Conservation (phyloP, 2,113 vertebrate species). For the Calcarius ornatus region DNA sequence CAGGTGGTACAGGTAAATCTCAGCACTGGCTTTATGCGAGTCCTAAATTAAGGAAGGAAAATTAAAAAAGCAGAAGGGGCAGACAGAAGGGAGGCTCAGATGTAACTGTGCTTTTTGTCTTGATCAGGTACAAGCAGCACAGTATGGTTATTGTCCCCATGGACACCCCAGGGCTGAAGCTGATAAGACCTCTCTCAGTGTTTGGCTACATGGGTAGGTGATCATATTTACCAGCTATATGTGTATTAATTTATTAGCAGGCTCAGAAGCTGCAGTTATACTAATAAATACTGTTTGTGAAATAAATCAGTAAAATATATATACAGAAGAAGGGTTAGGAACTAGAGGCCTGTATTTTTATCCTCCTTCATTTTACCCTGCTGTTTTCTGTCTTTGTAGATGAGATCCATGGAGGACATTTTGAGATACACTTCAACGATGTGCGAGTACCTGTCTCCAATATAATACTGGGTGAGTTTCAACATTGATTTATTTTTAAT, state of each 20-base stretch:
- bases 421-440: constrained; percentile 88
- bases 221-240: background rate
- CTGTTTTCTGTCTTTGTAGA: constrained; percentile 68
- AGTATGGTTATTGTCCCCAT: constrained; percentile 90
- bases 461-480: constrained; percentile 85
- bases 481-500: background rate
- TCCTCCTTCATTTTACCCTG: background rate
- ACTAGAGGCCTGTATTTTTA: background rate
- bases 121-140: constrained; percentile 81
- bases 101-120: background rate
- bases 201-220: constrained; percentile 87
- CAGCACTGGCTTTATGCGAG: accelerated
- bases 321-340: background rate
- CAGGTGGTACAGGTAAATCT: background rate
- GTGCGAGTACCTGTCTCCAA: constrained; percentile 84
- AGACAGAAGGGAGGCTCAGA: background rate
- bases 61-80: background rate
- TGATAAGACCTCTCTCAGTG: constrained; percentile 83
- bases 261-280: background rate
- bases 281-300: background rate
- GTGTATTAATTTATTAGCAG: background rate
- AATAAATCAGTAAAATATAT: background rate
- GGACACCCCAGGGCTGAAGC: constrained; percentile 79
- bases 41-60: background rate
- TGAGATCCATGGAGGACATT: constrained; percentile 88